Evolutionary conservation across 1,140 invertebrate species (phyloP).

Genomic region (Ceratitis capitata): DNA sequence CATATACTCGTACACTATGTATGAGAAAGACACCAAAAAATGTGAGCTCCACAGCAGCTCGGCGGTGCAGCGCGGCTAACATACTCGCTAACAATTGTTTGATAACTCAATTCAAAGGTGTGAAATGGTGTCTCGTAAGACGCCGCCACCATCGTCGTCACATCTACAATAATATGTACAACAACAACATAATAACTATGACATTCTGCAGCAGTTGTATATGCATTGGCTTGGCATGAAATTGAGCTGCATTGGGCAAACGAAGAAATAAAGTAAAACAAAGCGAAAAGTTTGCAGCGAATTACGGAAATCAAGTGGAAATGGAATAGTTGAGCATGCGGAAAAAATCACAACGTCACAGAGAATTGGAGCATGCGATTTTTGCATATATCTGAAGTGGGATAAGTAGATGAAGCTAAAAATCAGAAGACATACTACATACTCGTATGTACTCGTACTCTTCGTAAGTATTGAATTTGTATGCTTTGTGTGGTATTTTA

Average conservation of each 20-base stretch:
- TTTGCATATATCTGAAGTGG: slow-evolving; percentile 10
- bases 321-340: not conserved
- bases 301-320: slow-evolving; percentile 17
- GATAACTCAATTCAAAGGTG: slow-evolving; percentile 33
- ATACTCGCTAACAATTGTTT: not conserved
- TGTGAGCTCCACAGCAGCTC: not conserved
- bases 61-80: not conserved
- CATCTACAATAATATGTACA: no score
- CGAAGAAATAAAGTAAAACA: no score
- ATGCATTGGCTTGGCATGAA: not conserved
- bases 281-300: no score
- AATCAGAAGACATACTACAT: no score
- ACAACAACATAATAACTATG: no score
- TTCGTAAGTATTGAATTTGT: not conserved
- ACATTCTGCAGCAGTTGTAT: no score
- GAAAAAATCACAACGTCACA: slow-evolving; percentile 4
- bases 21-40: not conserved
- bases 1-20: not conserved
- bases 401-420: not conserved
- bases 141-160: not conserved
- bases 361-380: slow-evolving; percentile 35
- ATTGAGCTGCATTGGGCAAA: slow-evolving; percentile 28
- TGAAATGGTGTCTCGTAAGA: not conserved
- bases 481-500: not conserved
- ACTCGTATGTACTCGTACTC: no score